Conservation (phyloP, 2,888 invertebrate genomes). For the Agrochola litura region DNA sequence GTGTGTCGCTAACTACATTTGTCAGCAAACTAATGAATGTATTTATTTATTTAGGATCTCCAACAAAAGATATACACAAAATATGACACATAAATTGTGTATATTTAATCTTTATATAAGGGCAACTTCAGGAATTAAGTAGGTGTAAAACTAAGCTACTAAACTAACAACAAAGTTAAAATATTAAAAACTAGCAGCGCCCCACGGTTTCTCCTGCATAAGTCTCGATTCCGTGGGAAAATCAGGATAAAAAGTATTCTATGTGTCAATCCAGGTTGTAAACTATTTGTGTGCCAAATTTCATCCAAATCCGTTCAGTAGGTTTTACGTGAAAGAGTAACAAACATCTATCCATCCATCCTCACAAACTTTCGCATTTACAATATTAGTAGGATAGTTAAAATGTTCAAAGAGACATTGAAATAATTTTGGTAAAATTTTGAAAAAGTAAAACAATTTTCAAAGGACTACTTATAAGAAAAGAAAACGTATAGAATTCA, state of each 20-base stretch:
- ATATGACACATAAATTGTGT: background rate
- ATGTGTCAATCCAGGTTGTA: too few species aligned
- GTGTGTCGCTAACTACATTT: background rate
- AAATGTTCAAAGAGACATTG: background rate
- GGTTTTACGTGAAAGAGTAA: too few species aligned
- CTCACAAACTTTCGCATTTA: too few species aligned
- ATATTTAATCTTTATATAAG: too few species aligned
- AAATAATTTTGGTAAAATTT: background rate
- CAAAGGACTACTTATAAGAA: background rate
- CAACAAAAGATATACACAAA: background rate
- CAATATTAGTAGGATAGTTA: background rate
- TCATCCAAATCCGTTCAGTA: too few species aligned
- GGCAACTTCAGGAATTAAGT: background rate
- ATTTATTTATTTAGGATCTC: background rate
- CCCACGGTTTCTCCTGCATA: too few species aligned
- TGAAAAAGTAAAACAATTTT: background rate
- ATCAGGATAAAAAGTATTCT: too few species aligned
- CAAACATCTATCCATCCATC: too few species aligned
- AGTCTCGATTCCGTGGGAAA: too few species aligned
- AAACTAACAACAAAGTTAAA: background rate
- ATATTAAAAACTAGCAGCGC: background rate
- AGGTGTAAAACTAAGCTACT: background rate
- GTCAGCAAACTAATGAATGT: background rate
- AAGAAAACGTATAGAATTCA: background rate
- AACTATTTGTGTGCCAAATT: too few species aligned